Base-by-base conservation (phyloP, 1,140 invertebrate species). In the Pseudomyrmex pallidus region DNA sequence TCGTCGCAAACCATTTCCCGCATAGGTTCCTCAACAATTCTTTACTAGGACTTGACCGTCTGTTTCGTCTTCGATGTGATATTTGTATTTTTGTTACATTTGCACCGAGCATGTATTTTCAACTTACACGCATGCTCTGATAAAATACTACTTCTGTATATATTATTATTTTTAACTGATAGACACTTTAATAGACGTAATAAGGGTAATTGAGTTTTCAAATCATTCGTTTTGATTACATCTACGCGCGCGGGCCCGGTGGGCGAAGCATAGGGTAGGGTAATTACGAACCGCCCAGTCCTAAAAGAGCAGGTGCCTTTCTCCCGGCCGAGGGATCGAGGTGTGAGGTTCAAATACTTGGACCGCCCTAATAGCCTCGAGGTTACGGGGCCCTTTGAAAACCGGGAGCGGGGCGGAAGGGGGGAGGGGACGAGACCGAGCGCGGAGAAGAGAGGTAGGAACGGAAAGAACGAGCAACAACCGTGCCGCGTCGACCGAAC, bases 301-400 rank as follows among this genome's bases (percentile, higher is more conserved):
- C 92, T 91, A 91, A 93, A 93, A 92, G 92, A 92, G 92, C 93
- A 93, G 93, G 93, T 93, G 93, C 91, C 91, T 93, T 91, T 93
- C 91, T 93, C 92, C 93, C 90, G 91, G 91, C 90, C 90, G 89
- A 88, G 84, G 84, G 88, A 93, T 93, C 92, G 91, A 93, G 91
- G 93, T 93, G 93, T 93, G 93, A 93, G 93, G 93, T 93, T 93
- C 91, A 93, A 93, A 93, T 93, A 92, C 91, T 92, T 91, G 91
- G 89, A 92, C 91, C 92, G 92, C 92, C 92, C 92, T 93, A 93
- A 93, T 93, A 92, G 92, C 92, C 91, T 88, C 86, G 90, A 92
- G 92, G 92, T 93, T 93, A 93, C 91, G 88, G 91, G 90, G 92
- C 91, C 90, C 91, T 92, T 92, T 90, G 82, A 82, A 85, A 88